A percentile compares a stretch with the other conserved stretches of the same genome.
Evolutionary conservation across 37 sponge, comb jelly and placozoan genomes (phyloP).

Genomic region (Bolinopsis microptera): DNA sequence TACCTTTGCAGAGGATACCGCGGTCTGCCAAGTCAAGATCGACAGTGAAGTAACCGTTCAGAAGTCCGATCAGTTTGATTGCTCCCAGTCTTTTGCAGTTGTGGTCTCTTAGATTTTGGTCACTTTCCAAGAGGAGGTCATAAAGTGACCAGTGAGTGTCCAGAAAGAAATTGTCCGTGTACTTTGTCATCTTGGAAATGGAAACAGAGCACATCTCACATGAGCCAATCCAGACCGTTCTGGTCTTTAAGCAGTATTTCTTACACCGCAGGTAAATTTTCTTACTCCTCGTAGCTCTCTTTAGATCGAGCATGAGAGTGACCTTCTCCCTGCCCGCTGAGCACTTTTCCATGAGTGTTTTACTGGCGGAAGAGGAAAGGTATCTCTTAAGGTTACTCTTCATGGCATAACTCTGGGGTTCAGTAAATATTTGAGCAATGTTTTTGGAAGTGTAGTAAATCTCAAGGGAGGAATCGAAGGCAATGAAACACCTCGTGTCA

Average conservation of each 20-base stretch:
- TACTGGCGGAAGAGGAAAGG: not conserved
- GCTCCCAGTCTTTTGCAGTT: not conserved
- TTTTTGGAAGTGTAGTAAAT: constrained; percentile 32
- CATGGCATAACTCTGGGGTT: constrained; percentile 36
- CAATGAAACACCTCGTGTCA: constrained; percentile 6
- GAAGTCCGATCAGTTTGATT: constrained; percentile 33
- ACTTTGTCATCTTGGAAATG: not conserved
- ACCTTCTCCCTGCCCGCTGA: not conserved
- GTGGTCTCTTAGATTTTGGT: not conserved
- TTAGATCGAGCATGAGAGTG: not conserved
- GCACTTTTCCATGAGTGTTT: not conserved
- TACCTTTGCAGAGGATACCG: not conserved
- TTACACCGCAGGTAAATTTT: not conserved
- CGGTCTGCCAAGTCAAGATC: not conserved
- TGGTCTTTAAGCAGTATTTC: not conserved
- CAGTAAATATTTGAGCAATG: not conserved
- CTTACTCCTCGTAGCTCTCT: not conserved
- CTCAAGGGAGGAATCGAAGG: constrained; percentile 7
- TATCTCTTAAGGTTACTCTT: constrained; percentile 19
- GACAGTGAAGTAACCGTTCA: constrained; percentile 30
- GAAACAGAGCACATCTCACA: constrained; percentile 2
- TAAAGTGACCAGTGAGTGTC: constrained; percentile 40
- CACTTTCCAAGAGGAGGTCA: not conserved
- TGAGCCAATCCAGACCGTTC: constrained; percentile 10
- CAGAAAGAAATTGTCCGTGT: constrained; percentile 54